Conservation (phyloP, 2,888 invertebrate species). For the Pimpla rufipes region DNA sequence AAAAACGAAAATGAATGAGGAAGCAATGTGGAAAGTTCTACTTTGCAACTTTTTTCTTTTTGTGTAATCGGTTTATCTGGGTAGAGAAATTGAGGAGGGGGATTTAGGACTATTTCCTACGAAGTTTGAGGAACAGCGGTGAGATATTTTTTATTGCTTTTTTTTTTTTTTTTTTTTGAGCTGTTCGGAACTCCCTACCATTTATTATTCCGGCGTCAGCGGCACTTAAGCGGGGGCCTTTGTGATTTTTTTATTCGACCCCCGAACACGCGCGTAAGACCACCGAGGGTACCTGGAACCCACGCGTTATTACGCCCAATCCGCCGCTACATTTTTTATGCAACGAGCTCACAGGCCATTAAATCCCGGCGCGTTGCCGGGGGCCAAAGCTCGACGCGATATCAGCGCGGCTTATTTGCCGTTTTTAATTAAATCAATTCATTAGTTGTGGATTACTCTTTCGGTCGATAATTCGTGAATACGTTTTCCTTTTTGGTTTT, state of each 20-base stretch:
- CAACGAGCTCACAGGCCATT: not conserved
- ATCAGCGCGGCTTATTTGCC: not conserved
- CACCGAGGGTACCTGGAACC: not conserved
- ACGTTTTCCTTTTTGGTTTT: not conserved
- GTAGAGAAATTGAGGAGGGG: too few species aligned
- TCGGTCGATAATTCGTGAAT: not conserved
- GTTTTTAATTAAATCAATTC: not conserved
- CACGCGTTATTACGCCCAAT: not conserved
- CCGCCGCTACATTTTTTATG: not conserved
- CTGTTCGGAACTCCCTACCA: too few species aligned
- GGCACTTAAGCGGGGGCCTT: not conserved
- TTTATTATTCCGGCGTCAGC: too few species aligned
- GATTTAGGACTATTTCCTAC: too few species aligned
- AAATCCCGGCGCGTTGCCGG: not conserved
- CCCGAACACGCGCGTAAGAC: not conserved
- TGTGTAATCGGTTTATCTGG: too few species aligned
- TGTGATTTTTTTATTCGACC: not conserved
- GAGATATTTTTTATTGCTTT: too few species aligned
- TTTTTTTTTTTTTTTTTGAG: too few species aligned
- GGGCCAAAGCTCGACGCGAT: not conserved
- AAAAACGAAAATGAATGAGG: too few species aligned
- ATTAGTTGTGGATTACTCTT: not conserved
- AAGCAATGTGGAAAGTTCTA: too few species aligned
- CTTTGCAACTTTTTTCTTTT: too few species aligned
- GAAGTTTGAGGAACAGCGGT: too few species aligned